A percentile compares a stretch with the other conserved stretches of the same genome.
These are phyloP conservation scores for rat (Rattus norvegicus) DNA, from an alignment of 2,113 vertebrate genomes.

Conservation along the genomic window GRCr8 NC_086020.1:58506501-58507000, in stretches of 20 bases:
- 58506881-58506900: neutral
- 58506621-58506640: neutral
- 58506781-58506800: neutral
- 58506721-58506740: neutral
- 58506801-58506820: neutral
- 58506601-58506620: slow-evolving; percentile 6
- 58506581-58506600: neutral
- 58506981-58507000: neutral
- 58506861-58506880: neutral
- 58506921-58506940: neutral
- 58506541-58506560: neutral
- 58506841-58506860: neutral
- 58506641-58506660: neutral
- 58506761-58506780: slow-evolving; percentile 1
- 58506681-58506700: neutral
- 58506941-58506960: neutral
- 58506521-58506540: neutral
- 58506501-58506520: neutral
- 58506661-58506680: neutral
- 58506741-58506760: neutral
- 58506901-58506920: neutral
- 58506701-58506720: neutral
- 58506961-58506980: neutral
- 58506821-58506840: neutral
- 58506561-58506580: rapidly evolving